Evolutionary conservation across 2,113 vertebrate genomes (phyloP).

Genomic region (Mus pahari): DNA sequence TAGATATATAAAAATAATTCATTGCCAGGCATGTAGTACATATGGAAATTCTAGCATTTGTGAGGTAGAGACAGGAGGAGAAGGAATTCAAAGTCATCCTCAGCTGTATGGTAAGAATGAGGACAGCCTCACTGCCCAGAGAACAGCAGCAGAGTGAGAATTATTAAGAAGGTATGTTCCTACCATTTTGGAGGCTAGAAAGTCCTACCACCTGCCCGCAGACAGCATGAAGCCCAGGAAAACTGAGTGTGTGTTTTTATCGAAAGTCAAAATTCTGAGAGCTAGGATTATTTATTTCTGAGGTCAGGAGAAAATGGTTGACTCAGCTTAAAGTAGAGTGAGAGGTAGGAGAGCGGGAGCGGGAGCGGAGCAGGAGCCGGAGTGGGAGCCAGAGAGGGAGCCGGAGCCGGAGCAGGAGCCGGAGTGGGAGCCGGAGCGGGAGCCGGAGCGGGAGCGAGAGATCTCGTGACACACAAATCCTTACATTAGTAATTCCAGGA

Average conservation of each 20-base stretch:
- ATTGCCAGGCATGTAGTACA: background rate
- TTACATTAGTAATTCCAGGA: background rate
- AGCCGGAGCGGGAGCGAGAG: too few relatives aligned
- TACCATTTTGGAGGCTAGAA: background rate
- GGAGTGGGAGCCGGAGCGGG: too few relatives aligned
- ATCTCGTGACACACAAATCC: background rate
- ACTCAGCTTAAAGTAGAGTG: background rate
- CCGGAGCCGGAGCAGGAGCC: too few relatives aligned
- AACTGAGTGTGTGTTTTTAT: background rate
- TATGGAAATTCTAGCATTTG: too few relatives aligned
- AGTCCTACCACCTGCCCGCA: background rate
- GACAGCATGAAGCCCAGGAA: background rate
- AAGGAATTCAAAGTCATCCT: background rate
- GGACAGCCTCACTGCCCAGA: background rate
- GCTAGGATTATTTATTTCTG: background rate
- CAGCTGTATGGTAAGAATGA: background rate
- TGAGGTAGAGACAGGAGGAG: background rate
- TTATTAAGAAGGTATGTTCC: background rate
- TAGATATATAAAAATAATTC: background rate
- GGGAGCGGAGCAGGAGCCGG: too few relatives aligned
- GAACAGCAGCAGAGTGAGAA: background rate
- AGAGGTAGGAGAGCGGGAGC: background rate
- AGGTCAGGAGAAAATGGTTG: background rate
- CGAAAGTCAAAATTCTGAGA: background rate
- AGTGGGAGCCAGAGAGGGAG: background rate